Evolutionary conservation across 2,797 vertebrate genomes (phyloP).

Genomic region (Yasuhikotakia modesta): DNA sequence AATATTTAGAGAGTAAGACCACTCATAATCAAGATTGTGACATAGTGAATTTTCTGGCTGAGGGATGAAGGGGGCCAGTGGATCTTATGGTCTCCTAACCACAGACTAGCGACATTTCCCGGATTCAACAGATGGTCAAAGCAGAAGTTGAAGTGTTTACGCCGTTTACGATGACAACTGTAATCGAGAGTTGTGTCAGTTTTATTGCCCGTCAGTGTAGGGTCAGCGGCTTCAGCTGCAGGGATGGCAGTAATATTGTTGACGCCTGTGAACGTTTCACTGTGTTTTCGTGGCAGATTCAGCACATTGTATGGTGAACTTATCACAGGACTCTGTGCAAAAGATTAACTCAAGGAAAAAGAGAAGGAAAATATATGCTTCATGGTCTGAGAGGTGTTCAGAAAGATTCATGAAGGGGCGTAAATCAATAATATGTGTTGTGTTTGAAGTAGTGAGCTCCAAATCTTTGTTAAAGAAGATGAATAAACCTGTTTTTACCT

Average conservation of each 20-base stretch:
- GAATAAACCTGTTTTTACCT: constrained; percentile 12
- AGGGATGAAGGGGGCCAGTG: constrained; percentile 1
- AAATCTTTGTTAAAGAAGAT: constrained; percentile 36
- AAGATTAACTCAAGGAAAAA: constrained; percentile 21
- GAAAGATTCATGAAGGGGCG: constrained; percentile 26
- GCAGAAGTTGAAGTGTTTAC: constrained; percentile 29
- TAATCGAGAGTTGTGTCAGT: constrained; percentile 26
- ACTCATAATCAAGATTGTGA: constrained; percentile 25
- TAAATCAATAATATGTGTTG: constrained; percentile 37
- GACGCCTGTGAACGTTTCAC: constrained; percentile 1
- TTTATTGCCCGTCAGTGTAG: constrained; percentile 17
- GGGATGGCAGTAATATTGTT: constrained; percentile 24
- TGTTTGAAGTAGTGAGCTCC: constrained; percentile 36
- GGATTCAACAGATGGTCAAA: constrained; percentile 33
- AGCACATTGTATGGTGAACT: constrained; percentile 16
- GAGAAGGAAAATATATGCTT: background rate
- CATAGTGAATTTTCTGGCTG: constrained; percentile 9
- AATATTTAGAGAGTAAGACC: constrained; percentile 11
- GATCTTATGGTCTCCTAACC: constrained; percentile 4
- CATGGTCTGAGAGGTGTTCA: constrained; percentile 22
- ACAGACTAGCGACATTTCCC: constrained; percentile 4
- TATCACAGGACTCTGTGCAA: constrained; percentile 9
- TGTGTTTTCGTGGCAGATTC: constrained; percentile 1
- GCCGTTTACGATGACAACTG: constrained; percentile 21
- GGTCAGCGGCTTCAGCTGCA: constrained; percentile 27